Base-by-base conservation (phyloP, 2,113 vertebrate species). In the Dasypus novemcinctus region DNA sequence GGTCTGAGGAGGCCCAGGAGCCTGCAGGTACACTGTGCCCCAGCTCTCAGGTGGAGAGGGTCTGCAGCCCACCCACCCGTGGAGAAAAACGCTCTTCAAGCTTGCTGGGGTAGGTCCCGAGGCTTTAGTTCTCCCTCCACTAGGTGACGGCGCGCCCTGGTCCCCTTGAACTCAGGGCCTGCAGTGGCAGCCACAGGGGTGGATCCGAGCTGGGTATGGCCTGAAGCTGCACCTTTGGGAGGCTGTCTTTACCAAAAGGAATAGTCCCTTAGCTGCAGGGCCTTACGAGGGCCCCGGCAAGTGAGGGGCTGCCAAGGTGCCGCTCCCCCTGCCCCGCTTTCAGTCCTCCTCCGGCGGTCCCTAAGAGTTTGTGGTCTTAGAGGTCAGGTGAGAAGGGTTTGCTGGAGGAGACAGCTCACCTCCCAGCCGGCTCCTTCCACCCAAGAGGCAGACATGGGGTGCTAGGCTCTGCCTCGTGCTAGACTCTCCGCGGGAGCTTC, bases 371-470 rank as follows among this genome's bases (percentile, higher is more conserved):
- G 5, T 49, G n/a, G 46, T 69, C 71, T 95, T 87, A 79, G 29
- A 23, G 2, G 54, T 49, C 0, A 0, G 52, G 64, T 93, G 52
- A 38, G 11, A 93, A 25, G 78, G 5, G 0, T 79, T 29, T 66
- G 12, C 46, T 15, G 23, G 43, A 57, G 2, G 17, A 93, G 17
- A 36, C 20, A 54, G n/a, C 5, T 66, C 38, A 2, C n/a, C 69
- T 27, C 5, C 27, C 20, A 71, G 75, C 46, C 41, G 31, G 10
- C 29, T 18, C 29, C 57, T 82, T 75, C 43, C 7, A 5, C 7
- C 29, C 0, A 2, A 43, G 41, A 59, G 21, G 72, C 1, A 33
- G 20, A 17, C 36, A 5, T 1, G 0, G 41, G 17, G 8, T 21
- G 57, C 27, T 54, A 18, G 31, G 7, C 13, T 74, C 71, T 72